Evolutionary conservation across 2,113 vertebrate genomes (phyloP), one percentile per base, ranked within the genome.

Genomic region (Pelmatolapia mariae): DNA sequence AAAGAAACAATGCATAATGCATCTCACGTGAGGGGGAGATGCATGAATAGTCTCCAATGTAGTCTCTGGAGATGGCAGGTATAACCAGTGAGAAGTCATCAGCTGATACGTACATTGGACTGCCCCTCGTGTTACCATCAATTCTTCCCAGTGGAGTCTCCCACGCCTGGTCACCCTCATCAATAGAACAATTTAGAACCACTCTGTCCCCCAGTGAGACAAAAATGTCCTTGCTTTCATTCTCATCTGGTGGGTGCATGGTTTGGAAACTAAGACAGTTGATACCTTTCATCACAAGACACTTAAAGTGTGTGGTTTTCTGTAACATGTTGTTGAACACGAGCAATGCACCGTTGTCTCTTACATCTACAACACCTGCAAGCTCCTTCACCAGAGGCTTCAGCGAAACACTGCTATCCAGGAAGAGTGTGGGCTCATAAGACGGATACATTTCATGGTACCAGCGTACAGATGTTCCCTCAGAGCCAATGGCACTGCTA

Each of bases 1-100:
- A 97, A 76, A 94, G 38, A 81, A 54, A 24, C 24, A 97, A 36
- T 1, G 5, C 4, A 85, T 95, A 96, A 43, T 93, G 84, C 13
- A 81, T 8, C 11, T 93, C 80, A n/a, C 84, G 36, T 1, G 13
- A 79, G 2, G 86, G 10, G 4, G 94, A 93, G 19, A 93, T 45
- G 50, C 96, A 97, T 4, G 71, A 90, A 81, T 96, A 97, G 4
- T 87, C 83, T 33, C 96, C 96, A 2, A 1, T 66, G 47, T 94
- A 87, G 3, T 90, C 50, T 2, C 82, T 38, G n/a, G 86, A 86
- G 38, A 93, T 59, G 1, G 5, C 24, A 26, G 91, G 81, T 86
- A 97, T 95, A 3, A 94, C 73, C 81, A 97, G 71, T 3, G 94
- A 93, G 31, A 92, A 93, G 47, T 90, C 18, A 5, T 13, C 80